Evolutionary conservation across 1,140 invertebrate species (phyloP).

Genomic region (Zaprionus vittiger): DNA sequence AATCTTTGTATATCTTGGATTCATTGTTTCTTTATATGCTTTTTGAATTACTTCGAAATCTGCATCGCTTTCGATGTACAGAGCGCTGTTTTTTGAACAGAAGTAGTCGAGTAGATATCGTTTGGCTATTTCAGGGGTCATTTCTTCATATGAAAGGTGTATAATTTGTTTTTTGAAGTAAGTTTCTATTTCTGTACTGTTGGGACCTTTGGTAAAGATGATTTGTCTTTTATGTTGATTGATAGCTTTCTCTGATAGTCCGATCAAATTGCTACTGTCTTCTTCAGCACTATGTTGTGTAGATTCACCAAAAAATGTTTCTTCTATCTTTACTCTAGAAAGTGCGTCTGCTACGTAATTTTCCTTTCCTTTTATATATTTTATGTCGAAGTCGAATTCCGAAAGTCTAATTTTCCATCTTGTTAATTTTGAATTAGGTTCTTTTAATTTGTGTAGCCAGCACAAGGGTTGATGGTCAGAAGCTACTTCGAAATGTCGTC

Average conservation of each 20-base stretch:
- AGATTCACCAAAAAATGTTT: neutral
- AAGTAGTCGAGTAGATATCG: conserved; percentile 1
- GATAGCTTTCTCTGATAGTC: neutral
- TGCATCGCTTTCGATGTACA: neutral
- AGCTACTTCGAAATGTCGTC: no score
- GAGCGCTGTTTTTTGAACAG: neutral
- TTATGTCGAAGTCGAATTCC: no score
- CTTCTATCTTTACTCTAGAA: neutral
- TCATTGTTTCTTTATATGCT: conserved; percentile 3
- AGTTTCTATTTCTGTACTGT: neutral
- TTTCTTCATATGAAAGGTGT: neutral
- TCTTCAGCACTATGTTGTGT: conserved; percentile 10
- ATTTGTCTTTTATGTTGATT: neutral
- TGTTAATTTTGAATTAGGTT: no score
- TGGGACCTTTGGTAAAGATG: conserved; percentile 3
- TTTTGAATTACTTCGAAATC: conserved; percentile 28
- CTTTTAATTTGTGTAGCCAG: no score
- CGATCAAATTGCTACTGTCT: neutral
- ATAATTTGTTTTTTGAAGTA: conserved; percentile 2
- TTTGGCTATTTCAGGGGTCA: neutral
- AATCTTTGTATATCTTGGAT: conserved; percentile 25
- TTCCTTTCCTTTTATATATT: no score
- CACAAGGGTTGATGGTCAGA: no score
- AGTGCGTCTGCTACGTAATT: no score
- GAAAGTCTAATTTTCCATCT: no score